Percentiles rank a stretch among this genome's conserved stretches.
phyloP scores from a whole-genome alignment of 2,113 vertebrate species.

The Strix uralensis region DNA sequence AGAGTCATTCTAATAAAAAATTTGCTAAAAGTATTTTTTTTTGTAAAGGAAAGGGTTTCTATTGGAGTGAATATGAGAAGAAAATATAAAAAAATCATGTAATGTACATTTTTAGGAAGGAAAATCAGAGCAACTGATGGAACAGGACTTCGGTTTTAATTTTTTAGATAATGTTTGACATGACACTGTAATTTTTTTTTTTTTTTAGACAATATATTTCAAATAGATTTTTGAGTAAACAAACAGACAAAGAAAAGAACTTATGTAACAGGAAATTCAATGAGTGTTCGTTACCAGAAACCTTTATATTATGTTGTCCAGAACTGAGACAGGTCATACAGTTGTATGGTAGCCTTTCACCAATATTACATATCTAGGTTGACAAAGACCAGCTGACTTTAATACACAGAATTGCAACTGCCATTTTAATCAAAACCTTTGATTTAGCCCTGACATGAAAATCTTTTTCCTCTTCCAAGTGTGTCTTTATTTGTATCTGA shows the following conservation, averaged over 20 bases:
- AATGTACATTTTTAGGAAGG: background rate
- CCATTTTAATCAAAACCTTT: background rate
- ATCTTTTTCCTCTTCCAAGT: background rate
- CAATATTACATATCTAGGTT: background rate
- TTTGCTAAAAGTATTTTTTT: background rate
- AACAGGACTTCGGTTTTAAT: background rate
- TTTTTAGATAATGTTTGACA: background rate
- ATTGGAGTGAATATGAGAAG: background rate
- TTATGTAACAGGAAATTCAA: background rate
- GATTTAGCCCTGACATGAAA: background rate
- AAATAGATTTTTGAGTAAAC: background rate
- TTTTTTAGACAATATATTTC: background rate
- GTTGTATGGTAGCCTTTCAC: background rate
- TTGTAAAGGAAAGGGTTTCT: background rate
- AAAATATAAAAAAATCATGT: background rate
- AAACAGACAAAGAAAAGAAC: background rate
- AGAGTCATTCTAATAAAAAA: background rate
- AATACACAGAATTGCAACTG: background rate
- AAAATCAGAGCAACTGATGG: background rate
- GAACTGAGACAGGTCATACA: background rate
- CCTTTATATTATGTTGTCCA: background rate
- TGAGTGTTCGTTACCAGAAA: background rate
- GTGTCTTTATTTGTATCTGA: background rate
- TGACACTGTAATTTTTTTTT: background rate
- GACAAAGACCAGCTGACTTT: background rate